Evolutionary conservation across 2,888 invertebrate genomes (phyloP).

Genomic region (Muschampia plurimacula): DNA sequence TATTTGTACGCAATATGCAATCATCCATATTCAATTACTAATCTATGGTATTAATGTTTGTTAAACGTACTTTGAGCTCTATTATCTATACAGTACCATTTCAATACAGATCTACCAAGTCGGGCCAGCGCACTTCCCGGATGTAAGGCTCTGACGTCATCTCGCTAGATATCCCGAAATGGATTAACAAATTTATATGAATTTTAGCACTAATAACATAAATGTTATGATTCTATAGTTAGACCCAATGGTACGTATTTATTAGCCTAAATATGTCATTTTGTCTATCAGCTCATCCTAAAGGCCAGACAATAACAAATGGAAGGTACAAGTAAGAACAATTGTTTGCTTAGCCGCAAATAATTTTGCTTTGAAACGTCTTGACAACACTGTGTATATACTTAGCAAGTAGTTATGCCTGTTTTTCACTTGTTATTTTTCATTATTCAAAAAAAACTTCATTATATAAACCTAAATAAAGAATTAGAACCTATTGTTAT

Average conservation of each 20-base stretch:
- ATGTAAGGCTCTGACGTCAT: conserved; percentile 78
- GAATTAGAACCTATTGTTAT: neutral
- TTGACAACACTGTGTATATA: neutral
- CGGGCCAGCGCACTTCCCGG: conserved; percentile 64
- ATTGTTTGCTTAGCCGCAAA: neutral
- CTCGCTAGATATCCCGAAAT: conserved; percentile 69
- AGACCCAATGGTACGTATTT: neutral
- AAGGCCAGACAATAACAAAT: conserved; percentile 18
- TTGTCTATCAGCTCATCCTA: conserved; percentile 11
- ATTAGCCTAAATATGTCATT: conserved; percentile 2
- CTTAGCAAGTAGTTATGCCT: too few species aligned
- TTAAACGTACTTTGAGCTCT: conserved; percentile 29
- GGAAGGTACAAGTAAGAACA: conserved; percentile 1
- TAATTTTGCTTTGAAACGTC: conserved; percentile 3
- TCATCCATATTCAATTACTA: conserved; percentile 30
- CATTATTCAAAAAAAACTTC: neutral
- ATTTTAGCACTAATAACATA: conserved; percentile 54
- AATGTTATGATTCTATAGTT: conserved; percentile 44
- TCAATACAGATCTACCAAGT: conserved; percentile 34
- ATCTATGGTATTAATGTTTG: conserved; percentile 23
- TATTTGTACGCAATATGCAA: conserved; percentile 8
- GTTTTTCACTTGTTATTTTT: neutral
- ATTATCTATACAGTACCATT: conserved; percentile 16
- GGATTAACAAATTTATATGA: conserved; percentile 50
- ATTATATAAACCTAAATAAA: too few species aligned